Base-by-base conservation (phyloP, 2,113 vertebrate species). In the Chlorodrepanis virens region DNA sequence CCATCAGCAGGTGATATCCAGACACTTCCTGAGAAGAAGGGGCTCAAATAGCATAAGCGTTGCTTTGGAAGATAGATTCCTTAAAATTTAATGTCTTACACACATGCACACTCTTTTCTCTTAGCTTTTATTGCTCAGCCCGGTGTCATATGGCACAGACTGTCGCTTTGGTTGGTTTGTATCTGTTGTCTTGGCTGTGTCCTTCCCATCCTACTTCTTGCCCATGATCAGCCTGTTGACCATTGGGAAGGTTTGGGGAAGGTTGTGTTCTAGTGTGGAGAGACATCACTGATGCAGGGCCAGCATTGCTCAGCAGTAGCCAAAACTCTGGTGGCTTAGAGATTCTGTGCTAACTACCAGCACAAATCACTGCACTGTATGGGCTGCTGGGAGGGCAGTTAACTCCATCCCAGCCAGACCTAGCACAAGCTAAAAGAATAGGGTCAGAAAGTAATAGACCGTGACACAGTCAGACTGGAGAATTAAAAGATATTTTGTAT, bases 111-210 rank as follows among this genome's bases (percentile, higher is more conserved):
- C 2, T 9, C 5, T 70, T 40, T 68, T 60, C 42, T 79, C 18
- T 45, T 40, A 14, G 17, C 2, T 74, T 74, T 69, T 40, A 23
- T 74, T 78, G 8, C 19, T 86, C 39, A 60, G 6, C 12, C 22
- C 45, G 24, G 22, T 2, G 0, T 69, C 44, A 7, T 31, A 14
- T 25, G 22, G 16, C 29, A 35, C 1, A 5, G n/a, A 42, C 14
- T 15, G 47, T 17, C 14, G 11, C 18, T 74, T 82, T 39, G 11
- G 6, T 11, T 27, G 27, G 8, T 71, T 70, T 76, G 19, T 37
- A 28, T 42, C n/a, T 75, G 4, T 31, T 70, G 8, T 65, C 29
- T 31, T 61, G 42, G 12, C 20, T 47, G 4, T 42, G 29, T 76
- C 15, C 18, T 24, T 89, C 27, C 25, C 7, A 11, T 45, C 31